These are phyloP conservation scores for Zaprionus nigranus DNA, from an alignment of 1,140 invertebrate genomes.

Conservation along the genomic window DNA sequence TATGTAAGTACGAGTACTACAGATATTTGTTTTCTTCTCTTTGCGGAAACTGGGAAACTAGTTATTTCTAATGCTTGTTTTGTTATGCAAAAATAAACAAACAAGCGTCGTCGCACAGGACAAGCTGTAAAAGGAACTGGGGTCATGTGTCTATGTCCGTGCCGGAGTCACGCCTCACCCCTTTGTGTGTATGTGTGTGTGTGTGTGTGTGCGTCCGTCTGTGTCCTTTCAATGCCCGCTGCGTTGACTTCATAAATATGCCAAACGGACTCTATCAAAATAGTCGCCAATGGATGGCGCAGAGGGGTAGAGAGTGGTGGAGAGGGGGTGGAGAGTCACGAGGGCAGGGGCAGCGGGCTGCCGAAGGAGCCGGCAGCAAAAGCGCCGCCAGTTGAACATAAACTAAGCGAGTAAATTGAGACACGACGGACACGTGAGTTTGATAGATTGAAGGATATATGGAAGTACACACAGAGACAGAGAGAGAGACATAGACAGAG, in stretches of 20 bases:
- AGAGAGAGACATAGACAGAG: slow-evolving; percentile 4
- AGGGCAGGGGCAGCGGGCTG: neutral
- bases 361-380: neutral
- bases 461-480: slow-evolving; percentile 16
- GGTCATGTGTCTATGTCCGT: slow-evolving; percentile 2
- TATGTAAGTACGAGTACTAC: too few species aligned
- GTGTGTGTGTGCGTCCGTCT: slow-evolving; percentile 20
- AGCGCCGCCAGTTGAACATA: slow-evolving; percentile 57
- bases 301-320: neutral
- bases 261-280: slow-evolving; percentile 69
- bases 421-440: slow-evolving; percentile 78
- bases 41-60: slow-evolving; percentile 11
- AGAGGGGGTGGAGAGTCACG: neutral
- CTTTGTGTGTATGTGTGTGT: neutral
- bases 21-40: too few species aligned
- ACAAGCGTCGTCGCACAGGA: neutral
- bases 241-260: slow-evolving; percentile 56
- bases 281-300: slow-evolving; percentile 14
- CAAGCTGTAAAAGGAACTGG: neutral
- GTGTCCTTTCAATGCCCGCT: slow-evolving; percentile 49
- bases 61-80: slow-evolving; percentile 9
- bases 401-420: slow-evolving; percentile 81
- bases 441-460: slow-evolving; percentile 69
- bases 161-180: neutral
- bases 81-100: slow-evolving; percentile 17